phyloP scores from a whole-genome alignment of 2,888 invertebrate genomes.

The Drosophila birchii region DNA sequence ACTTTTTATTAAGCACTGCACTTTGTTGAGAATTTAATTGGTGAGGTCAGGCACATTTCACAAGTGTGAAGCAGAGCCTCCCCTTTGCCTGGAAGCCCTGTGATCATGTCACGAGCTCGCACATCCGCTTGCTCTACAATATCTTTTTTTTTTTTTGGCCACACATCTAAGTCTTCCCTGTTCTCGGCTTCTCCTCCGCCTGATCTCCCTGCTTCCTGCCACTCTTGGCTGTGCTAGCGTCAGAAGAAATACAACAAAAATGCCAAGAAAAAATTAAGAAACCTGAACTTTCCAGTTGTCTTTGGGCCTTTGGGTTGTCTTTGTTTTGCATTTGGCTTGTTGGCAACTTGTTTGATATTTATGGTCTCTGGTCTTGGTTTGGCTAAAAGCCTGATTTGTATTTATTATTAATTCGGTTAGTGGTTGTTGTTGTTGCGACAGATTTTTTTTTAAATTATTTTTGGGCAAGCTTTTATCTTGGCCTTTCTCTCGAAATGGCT shows the following conservation, averaged over 20 bases:
- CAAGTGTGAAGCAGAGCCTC: neutral
- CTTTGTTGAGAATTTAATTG: neutral
- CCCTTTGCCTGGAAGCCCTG: neutral
- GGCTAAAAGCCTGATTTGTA: conserved; percentile 54
- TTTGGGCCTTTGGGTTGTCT: conserved; percentile 34
- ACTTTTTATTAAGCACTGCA: neutral
- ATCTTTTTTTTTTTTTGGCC: neutral
- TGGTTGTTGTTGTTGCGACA: conserved; percentile 61
- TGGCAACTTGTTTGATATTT: conserved; percentile 73
- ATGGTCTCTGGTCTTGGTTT: conserved; percentile 65
- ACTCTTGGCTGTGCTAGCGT: conserved; percentile 14
- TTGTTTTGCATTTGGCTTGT: conserved; percentile 35
- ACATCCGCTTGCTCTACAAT: conserved; percentile 37
- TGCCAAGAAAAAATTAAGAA: conserved; percentile 43
- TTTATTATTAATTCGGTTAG: conserved; percentile 68
- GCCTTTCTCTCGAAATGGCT: conserved; percentile 70
- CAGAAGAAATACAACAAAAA: conserved; percentile 28
- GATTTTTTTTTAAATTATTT: conserved; percentile 8
- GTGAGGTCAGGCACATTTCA: neutral
- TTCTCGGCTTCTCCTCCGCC: conserved; percentile 6
- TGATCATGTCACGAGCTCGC: conserved; percentile 19
- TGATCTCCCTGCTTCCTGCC: neutral
- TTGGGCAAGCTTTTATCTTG: conserved; percentile 41
- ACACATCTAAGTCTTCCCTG: conserved; percentile 39
- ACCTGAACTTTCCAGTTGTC: conserved; percentile 77